Base-by-base conservation (phyloP, 1,140 invertebrate species). In the Aphaenogaster floridana region DNA sequence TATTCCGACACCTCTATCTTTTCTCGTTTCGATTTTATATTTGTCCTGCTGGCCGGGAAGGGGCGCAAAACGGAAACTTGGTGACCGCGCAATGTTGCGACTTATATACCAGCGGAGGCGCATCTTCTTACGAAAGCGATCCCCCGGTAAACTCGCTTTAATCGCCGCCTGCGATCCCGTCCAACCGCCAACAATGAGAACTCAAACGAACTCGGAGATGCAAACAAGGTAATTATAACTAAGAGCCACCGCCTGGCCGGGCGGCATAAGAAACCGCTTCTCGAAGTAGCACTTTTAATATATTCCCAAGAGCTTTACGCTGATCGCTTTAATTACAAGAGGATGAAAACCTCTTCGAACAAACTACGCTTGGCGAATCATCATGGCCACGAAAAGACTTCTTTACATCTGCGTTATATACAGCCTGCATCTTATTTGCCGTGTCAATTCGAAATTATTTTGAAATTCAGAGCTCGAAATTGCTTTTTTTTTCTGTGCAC, bases 161-260 rank as follows among this genome's bases (percentile, higher is more conserved):
- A 84, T 76, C 69, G 42, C 2, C 28, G 8, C 50, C n/a, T 39
- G 34, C 66, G n/a, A 45, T 52, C 9, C 61, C 42, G 11, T 42
- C 28, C 50, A 17, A 84, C 69, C 80, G 28, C 54, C 54, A 71
- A 87, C 86, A 87, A 87, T 85, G 80, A 83, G 69, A 84, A 63
- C 69, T 76, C 80, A 85, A 87, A 77, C 83, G 72, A 48, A 86
- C 71, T 78, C 34, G 42, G 52, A 69, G 71, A 86, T 88, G 86
- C 86, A 88, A 88, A 88, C 86, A 88, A 88, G 86, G 81, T 86
- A 88, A 88, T 88, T 88, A 88, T 86, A 86, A 84, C 61, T 69
- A 81, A 87, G 86, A 87, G 71, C 45, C 77, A 36, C 45, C 36
- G 61, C 9, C 64, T 17, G 34, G 28, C 21, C 42, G 21, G 17